Conservation (phyloP, 1,140 invertebrate genomes). For the Sweltsa coloradensis region DNA sequence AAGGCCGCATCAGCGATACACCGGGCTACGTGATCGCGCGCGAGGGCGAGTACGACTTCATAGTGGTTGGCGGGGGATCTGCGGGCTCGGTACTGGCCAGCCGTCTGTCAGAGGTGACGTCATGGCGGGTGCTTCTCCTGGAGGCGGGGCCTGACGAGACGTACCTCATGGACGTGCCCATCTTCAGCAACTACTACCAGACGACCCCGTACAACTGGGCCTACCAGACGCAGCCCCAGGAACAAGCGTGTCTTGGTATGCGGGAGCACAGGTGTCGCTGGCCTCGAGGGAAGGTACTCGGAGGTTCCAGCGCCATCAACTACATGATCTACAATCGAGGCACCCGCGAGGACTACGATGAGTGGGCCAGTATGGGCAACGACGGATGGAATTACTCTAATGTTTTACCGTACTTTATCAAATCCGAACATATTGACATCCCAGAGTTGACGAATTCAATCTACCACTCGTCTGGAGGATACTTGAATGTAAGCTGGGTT, state of each 20-base stretch:
- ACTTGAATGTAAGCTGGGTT: conserved; percentile 31
- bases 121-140: conserved; percentile 65
- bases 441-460: conserved; percentile 21
- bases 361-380: conserved; percentile 42
- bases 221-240: conserved; percentile 36
- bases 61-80: conserved; percentile 36
- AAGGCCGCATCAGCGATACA: too few species aligned
- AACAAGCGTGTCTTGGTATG: conserved; percentile 26
- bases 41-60: conserved; percentile 15
- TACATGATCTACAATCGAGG: conserved; percentile 54
- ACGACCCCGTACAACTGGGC: conserved; percentile 36
- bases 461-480: conserved; percentile 25
- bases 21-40: background rate
- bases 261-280: conserved; percentile 30
- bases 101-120: conserved; percentile 30
- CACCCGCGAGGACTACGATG: conserved; percentile 44
- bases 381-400: conserved; percentile 40
- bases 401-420: conserved; percentile 32
- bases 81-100: conserved; percentile 38
- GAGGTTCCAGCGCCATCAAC: conserved; percentile 56
- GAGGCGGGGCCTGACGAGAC: conserved; percentile 75
- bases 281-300: conserved; percentile 63
- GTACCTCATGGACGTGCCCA: conserved; percentile 51
- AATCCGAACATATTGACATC: conserved; percentile 25
- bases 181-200: conserved; percentile 21